These are phyloP conservation scores for Tachysurus fulvidraco DNA, from an alignment of 2,113 vertebrate species.

Conservation along the genomic window DNA sequence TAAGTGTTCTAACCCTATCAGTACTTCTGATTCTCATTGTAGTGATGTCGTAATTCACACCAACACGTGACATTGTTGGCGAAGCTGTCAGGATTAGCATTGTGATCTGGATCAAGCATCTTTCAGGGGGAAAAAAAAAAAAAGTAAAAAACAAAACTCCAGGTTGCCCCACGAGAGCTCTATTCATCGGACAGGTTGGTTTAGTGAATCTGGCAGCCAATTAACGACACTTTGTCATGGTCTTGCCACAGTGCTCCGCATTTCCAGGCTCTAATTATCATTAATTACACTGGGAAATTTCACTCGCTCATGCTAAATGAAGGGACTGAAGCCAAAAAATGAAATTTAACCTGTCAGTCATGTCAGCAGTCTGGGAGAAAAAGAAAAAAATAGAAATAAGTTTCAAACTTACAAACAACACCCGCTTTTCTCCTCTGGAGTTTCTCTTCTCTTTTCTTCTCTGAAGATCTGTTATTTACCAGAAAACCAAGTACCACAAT, in stretches of 20 bases:
- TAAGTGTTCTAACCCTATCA: conserved; percentile 11
- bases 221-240: conserved; percentile 80
- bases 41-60: background rate
- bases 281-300: conserved; percentile 77
- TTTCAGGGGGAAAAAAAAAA: conserved; percentile 6
- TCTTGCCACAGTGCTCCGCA: conserved; percentile 72
- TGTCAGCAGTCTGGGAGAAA: conserved; percentile 31
- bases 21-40: background rate
- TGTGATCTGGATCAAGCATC: conserved; percentile 21
- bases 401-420: background rate
- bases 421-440: background rate
- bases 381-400: background rate
- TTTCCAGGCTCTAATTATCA: conserved; percentile 76
- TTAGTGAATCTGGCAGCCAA: conserved; percentile 79
- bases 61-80: background rate
- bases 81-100: background rate
- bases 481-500: background rate
- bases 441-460: background rate
- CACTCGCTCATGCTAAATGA: conserved; percentile 66
- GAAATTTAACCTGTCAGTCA: conserved; percentile 55
- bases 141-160: conserved; percentile 1
- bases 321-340: conserved; percentile 58
- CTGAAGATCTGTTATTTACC: background rate
- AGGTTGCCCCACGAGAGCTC: conserved; percentile 54
- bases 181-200: conserved; percentile 75